Evolutionary conservation across 2,797 vertebrate species (phyloP), one percentile per base, ranked within the genome.

Genomic region (Gobio occitaniae): DNA sequence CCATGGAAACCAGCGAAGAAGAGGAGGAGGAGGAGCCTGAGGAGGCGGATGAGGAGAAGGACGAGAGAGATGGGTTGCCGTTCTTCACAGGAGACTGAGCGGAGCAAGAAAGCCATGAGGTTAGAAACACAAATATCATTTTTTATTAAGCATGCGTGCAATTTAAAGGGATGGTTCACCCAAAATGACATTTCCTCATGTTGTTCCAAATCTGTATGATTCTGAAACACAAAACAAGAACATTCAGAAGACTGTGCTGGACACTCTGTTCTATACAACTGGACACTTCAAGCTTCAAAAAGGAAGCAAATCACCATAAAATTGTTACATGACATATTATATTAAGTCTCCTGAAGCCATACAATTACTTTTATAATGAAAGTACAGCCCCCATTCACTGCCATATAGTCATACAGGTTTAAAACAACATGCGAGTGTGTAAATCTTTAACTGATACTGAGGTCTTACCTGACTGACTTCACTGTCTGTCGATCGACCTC

Each of bases 81-180:
- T 97, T 98, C 95, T 98, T 98, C 91, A 97, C 97, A 56, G 97
- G 97, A 69, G 97, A 98, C 97, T 98, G 92, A 65, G 91, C 92
- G 70, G 19, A 56, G 89, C n/a, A 93, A 79, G 84, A 90, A 79
- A 54, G 88, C 36, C 88, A 68, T 50, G 9, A 78, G 13, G 44
- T 78, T 21, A 50, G 16, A 87, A 32, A 36, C 5, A 56, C 7
- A 74, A 72, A 68, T 9, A 77, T 54, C 2, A 16, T 15, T 38
- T 65, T 38, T 38, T 9, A 29, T 32, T 69, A 68, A 44, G 19
- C 25, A 65, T 41, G 38, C 48, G 3, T 59, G 44, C 13, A 3
- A 48, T 21, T 71, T 66, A 36, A 66, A 85, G 50, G 74, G 36
- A 12, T 66, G 38, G 29, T 84, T 36, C 25, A 86, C n/a, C 5